These are phyloP conservation scores for Athalia rosae DNA, from an alignment of 2,888 invertebrate genomes.

Conservation along the genomic window DNA sequence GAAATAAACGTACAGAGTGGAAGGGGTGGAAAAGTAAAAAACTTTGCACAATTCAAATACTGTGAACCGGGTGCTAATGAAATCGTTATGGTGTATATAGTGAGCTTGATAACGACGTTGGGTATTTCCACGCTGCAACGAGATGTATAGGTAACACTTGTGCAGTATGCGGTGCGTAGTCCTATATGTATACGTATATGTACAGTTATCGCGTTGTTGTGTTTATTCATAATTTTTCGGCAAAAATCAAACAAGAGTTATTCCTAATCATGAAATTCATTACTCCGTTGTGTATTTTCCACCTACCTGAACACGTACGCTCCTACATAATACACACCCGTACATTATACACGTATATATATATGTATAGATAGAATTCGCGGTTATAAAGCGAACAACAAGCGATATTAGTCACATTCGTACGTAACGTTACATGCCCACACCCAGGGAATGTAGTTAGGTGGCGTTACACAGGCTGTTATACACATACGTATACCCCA, in stretches of 20 bases:
- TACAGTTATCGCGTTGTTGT: too few species aligned
- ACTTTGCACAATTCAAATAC: neutral
- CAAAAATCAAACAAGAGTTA: conserved; percentile 10
- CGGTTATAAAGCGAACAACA: too few species aligned
- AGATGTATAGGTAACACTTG: too few species aligned
- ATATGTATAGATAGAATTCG: too few species aligned
- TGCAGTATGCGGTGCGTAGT: too few species aligned
- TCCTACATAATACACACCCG: neutral
- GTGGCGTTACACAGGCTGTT: too few species aligned
- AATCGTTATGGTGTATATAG: neutral
- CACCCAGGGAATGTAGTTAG: too few species aligned
- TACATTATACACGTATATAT: too few species aligned
- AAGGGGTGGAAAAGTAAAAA: neutral
- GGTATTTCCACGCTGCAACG: too few species aligned
- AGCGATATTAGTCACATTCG: neutral
- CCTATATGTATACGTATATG: too few species aligned
- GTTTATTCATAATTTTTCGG: neutral
- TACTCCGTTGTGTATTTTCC: conserved; percentile 17
- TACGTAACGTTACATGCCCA: neutral
- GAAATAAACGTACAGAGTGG: neutral
- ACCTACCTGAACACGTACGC: neutral
- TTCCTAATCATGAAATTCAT: conserved; percentile 23
- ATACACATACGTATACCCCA: too few species aligned
- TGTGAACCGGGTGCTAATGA: neutral
- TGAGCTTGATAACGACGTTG: too few species aligned